These are phyloP conservation scores for Tursiops truncatus DNA, from an alignment of 2,113 vertebrate genomes.

Conservation along the genomic window DNA sequence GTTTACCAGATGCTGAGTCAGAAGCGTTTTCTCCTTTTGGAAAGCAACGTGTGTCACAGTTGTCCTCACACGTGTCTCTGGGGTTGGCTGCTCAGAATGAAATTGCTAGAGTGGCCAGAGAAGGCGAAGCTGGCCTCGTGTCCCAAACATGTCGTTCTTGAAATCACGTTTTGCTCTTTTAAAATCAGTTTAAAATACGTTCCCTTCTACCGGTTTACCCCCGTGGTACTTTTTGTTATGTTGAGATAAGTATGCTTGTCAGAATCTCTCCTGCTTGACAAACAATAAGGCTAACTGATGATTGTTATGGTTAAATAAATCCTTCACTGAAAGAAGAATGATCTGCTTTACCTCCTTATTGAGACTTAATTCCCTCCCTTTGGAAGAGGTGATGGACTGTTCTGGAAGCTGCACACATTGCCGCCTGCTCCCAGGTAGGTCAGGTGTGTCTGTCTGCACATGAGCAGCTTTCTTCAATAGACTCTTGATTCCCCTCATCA, in stretches of 20 bases:
- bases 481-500: slow-evolving; percentile 20
- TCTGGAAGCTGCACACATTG: neutral
- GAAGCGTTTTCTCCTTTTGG: neutral
- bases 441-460: neutral
- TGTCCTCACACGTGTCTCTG: neutral
- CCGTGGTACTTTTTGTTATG: neutral
- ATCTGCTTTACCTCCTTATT: neutral
- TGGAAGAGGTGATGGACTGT: neutral
- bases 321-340: neutral
- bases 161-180: slow-evolving; percentile 48
- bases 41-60: neutral
- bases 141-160: neutral
- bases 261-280: neutral
- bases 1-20: neutral
- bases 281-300: neutral
- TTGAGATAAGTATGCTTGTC: neutral
- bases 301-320: neutral
- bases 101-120: neutral
- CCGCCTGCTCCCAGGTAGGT: neutral
- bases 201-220: neutral
- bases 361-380: neutral
- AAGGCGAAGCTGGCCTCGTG: neutral
- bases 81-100: neutral
- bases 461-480: neutral
- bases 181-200: neutral